Percentiles rank a stretch among this genome's conserved stretches.
Evolutionary conservation across 2,113 vertebrate genomes (phyloP).

Genomic region (Syngnathus typhle): DNA sequence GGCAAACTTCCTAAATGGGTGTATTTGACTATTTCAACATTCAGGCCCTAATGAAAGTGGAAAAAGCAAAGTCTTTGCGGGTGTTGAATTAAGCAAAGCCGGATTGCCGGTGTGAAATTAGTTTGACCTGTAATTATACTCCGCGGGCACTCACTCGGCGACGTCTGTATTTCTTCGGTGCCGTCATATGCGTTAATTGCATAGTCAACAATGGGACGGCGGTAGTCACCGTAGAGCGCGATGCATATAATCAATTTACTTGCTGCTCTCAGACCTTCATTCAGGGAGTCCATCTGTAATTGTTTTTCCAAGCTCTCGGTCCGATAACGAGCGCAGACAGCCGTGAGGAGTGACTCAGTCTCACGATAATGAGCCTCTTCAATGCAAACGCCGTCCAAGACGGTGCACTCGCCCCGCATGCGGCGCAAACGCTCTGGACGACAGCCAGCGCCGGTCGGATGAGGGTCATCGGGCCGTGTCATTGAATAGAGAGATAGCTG

Average conservation of each 20-base stretch:
- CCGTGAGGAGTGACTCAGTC: neutral
- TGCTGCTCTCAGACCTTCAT: neutral
- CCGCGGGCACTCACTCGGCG: neutral
- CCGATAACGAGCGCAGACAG: neutral
- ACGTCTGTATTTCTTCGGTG: neutral
- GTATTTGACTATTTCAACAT: neutral
- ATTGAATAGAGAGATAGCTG: slow-evolving; percentile 3
- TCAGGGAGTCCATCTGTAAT: slow-evolving; percentile 5
- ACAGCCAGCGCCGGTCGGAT: neutral
- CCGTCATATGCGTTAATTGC: neutral
- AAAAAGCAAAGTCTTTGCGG: neutral
- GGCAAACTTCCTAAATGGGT: neutral
- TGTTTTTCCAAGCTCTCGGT: neutral
- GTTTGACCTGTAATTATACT: neutral
- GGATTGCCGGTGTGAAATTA: neutral
- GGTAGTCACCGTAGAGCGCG: neutral
- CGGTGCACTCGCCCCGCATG: neutral
- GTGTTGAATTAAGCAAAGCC: neutral
- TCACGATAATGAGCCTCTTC: neutral
- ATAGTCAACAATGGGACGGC: neutral
- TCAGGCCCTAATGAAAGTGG: neutral
- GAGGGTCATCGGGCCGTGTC: neutral
- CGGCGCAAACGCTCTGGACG: neutral
- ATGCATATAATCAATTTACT: slow-evolving; percentile 4
- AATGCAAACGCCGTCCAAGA: neutral